A percentile compares a stretch with the other conserved stretches of the same genome.
These are phyloP conservation scores for Eurystomus glaucurus DNA, from an alignment of 2,797 vertebrate genomes.

Conservation along the genomic window DNA sequence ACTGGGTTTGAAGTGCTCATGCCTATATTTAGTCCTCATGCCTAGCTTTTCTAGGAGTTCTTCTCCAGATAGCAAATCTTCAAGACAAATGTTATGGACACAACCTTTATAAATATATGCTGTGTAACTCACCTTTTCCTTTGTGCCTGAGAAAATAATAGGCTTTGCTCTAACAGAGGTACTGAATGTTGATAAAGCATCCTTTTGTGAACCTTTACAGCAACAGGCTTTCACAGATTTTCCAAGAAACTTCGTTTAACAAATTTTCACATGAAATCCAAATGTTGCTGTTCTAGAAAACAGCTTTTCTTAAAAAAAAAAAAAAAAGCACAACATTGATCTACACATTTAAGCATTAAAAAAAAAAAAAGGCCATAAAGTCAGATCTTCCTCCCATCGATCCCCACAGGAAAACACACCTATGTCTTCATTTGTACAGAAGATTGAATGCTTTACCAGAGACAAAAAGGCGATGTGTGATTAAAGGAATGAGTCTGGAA, in stretches of 20 bases:
- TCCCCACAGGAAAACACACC: neutral
- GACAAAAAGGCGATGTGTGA: neutral
- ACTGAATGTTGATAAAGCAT: neutral
- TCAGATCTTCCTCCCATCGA: neutral
- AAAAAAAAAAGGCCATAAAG: neutral
- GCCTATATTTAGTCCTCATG: neutral
- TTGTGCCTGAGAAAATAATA: slow-evolving; percentile 1
- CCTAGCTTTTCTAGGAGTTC: neutral
- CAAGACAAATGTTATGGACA: neutral
- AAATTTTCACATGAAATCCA: neutral
- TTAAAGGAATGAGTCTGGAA: slow-evolving; percentile 20
- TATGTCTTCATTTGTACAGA: neutral
- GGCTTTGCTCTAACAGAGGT: slow-evolving; percentile 13
- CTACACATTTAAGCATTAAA: neutral
- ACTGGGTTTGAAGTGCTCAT: neutral
- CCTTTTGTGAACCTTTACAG: neutral
- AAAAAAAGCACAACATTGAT: neutral
- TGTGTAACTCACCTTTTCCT: slow-evolving; percentile 24
- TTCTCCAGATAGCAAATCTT: neutral
- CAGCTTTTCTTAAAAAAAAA: neutral
- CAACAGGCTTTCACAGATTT: neutral
- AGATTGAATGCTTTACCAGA: slow-evolving; percentile 22
- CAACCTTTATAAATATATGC: neutral
- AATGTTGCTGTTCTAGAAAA: neutral
- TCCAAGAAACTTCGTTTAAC: neutral